Evolutionary conservation across 1,140 invertebrate species (phyloP), one percentile per base, ranked within the genome.

Genomic region (Anoplophora glabripennis): DNA sequence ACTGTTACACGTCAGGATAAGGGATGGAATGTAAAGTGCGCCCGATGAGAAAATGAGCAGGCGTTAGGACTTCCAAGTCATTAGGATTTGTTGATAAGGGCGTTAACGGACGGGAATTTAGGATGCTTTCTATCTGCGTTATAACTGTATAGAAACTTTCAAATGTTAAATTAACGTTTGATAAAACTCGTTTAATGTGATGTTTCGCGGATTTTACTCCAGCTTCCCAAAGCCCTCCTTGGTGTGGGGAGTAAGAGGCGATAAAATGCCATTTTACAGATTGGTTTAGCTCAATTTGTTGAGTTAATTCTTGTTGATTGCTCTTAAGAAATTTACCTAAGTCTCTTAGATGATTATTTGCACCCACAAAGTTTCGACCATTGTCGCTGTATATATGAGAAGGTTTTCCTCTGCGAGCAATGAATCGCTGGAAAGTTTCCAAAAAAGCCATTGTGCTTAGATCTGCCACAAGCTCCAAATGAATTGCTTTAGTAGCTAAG

Each of bases 151-250:
- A n/a, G n/a, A n/a, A n/a, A n/a, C n/a, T n/a, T n/a, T 72, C 67
- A 47, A 37, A 69, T 1, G 51, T 68, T 1, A 71, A 60, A 28
- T 52, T 17, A 36, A 10, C 18, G 33, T 53, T 34, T 10, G 28
- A 18, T 18, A 57, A 7, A 10, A 66, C 57, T 18, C 70, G 58
- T 38, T 64, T 52, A 1, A 77, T 47, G 59, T 76, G 75, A 42
- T 61, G 1, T n/a, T n/a, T n/a, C n/a, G n/a, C n/a, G n/a, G n/a
- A n/a, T n/a, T n/a, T n/a, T n/a, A n/a, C n/a, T n/a, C 63, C 71
- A 1, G 70, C 61, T 61, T 80, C 78, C 68, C 74, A 77, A 11
- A 64, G 3, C 1, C 77, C 77, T 17, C 77, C 77, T 47, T 79
- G 75, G 66, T 79, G 71, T 4, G 75, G 72, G 9, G 75, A 67